A percentile compares a stretch with the other conserved stretches of the same genome.
Conservation (phyloP, 2,113 vertebrate genomes). For the Nannobrachium achirus region DNA sequence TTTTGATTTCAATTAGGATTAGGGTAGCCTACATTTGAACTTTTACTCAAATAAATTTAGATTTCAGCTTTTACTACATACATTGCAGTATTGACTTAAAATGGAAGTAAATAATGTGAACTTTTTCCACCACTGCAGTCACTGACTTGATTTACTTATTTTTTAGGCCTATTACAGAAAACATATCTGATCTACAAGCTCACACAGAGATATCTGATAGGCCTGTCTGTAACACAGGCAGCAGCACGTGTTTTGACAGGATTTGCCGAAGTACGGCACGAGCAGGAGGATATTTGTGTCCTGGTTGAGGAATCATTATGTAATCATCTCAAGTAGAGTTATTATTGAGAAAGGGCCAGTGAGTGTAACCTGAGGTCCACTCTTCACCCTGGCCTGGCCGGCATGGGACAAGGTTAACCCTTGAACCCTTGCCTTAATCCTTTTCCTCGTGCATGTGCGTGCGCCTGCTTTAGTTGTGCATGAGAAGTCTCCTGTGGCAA, state of each 20-base stretch:
- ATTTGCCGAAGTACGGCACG: neutral
- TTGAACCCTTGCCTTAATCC: neutral
- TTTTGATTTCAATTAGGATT: no score
- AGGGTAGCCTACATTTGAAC: no score
- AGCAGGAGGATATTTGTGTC: constrained; percentile 25
- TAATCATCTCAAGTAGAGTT: constrained; percentile 20
- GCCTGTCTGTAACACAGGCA: no score
- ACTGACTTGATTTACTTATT: neutral
- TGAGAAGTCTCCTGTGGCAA: neutral
- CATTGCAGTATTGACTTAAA: no score
- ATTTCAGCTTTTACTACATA: no score
- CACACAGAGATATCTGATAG: no score
- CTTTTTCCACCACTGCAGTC: no score
- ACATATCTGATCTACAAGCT: neutral
- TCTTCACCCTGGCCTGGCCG: neutral
- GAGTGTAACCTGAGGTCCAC: neutral
- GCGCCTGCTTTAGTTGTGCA: no score
- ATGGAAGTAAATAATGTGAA: no score
- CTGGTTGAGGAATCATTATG: constrained; percentile 16
- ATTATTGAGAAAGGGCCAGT: no score
- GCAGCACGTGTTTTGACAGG: neutral
- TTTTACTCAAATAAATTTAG: no score
- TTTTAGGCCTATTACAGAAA: neutral
- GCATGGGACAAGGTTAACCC: neutral
- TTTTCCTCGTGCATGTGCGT: neutral